phyloP scores from a whole-genome alignment of 2,797 vertebrate species.

The Galaxias olidus region DNA sequence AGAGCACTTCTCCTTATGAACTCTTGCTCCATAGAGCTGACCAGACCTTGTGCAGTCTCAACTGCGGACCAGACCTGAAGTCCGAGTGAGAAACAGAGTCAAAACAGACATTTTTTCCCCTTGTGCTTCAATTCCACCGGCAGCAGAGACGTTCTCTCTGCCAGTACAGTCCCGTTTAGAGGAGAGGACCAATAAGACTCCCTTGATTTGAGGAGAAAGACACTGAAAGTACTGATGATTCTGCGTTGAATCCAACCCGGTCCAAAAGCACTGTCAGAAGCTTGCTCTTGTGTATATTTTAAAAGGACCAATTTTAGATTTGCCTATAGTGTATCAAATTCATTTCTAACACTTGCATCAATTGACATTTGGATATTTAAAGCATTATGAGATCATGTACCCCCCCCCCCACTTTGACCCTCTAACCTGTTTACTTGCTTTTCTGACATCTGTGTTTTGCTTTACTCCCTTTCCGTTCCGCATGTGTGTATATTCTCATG shows the following conservation, averaged over 20 bases:
- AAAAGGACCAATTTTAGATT: constrained; percentile 69
- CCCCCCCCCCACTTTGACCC: constrained; percentile 48
- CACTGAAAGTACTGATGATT: constrained; percentile 46
- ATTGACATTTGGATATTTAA: constrained; percentile 79
- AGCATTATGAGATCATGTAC: constrained; percentile 55
- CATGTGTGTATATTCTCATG: constrained; percentile 91
- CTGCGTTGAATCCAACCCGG: constrained; percentile 56
- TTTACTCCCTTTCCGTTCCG: constrained; percentile 77
- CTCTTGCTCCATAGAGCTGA: constrained; percentile 36
- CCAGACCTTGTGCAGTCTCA: constrained; percentile 38
- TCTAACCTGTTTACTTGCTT: constrained; percentile 73
- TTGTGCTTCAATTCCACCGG: no score
- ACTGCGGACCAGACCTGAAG: constrained; percentile 37
- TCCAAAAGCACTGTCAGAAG: constrained; percentile 51
- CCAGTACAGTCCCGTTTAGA: constrained; percentile 41
- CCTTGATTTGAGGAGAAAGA: constrained; percentile 30
- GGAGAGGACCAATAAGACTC: constrained; percentile 61
- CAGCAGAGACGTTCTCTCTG: constrained; percentile 16
- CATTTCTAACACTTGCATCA: constrained; percentile 75
- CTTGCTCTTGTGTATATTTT: constrained; percentile 74
- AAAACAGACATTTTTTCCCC: constrained; percentile 21
- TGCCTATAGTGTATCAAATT: constrained; percentile 74
- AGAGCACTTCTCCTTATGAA: constrained; percentile 42
- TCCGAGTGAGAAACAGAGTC: constrained; percentile 21
- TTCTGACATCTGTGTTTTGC: constrained; percentile 76